Evolutionary conservation across 2,888 invertebrate species (phyloP).

Genomic region (Volucella bombylans): DNA sequence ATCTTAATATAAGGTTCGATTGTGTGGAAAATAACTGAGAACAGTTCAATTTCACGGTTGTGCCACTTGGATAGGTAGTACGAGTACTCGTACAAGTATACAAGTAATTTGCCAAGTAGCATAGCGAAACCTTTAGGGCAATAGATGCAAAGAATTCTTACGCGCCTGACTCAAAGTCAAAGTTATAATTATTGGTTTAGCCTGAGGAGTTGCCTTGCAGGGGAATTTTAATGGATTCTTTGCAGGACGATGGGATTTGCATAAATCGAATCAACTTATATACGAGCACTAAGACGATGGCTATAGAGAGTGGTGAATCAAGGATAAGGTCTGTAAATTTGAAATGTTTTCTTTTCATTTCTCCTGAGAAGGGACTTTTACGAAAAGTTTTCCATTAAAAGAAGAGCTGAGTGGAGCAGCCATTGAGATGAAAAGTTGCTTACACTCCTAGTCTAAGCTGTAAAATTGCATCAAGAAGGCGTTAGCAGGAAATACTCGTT

Average conservation of each 20-base stretch:
- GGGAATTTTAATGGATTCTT: not conserved
- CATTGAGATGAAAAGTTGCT: no score
- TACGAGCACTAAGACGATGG: not conserved
- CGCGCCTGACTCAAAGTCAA: conserved; percentile 3
- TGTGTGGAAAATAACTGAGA: conserved; percentile 23
- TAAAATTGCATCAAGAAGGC: no score
- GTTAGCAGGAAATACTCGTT: no score
- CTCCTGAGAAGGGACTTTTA: not conserved
- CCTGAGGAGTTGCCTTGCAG: not conserved
- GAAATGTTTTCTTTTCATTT: not conserved
- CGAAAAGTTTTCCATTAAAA: no score
- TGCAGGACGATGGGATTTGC: not conserved
- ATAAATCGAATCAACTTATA: conserved; percentile 24
- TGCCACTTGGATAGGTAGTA: not conserved
- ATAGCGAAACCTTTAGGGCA: not conserved
- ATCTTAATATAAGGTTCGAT: conserved; percentile 22
- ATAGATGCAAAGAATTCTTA: not conserved
- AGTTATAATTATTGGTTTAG: conserved; percentile 30
- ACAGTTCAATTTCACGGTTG: conserved; percentile 19
- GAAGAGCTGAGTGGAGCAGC: no score
- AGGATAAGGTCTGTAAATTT: not conserved
- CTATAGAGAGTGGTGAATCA: not conserved
- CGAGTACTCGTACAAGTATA: not conserved
- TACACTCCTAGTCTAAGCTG: no score
- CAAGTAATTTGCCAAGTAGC: not conserved